A percentile compares a stretch with the other conserved stretches of the same genome.
These are phyloP conservation scores for Phasia obesa DNA, from an alignment of 2,888 invertebrate species.

Conservation along the genomic window DNA sequence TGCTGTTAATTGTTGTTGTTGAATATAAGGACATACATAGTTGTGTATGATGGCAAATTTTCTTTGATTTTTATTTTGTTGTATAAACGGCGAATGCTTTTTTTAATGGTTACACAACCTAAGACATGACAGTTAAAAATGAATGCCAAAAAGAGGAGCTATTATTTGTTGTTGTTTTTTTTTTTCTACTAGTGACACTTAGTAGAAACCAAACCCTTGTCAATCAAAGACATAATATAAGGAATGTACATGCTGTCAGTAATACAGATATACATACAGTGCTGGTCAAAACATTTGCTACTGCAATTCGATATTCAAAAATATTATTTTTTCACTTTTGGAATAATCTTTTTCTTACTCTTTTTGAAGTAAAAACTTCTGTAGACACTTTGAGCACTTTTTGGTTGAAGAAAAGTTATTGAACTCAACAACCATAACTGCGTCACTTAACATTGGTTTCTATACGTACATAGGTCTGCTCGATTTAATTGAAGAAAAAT, in stretches of 20 bases:
- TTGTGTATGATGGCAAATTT: not conserved
- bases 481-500: no score
- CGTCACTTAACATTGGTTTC: no score
- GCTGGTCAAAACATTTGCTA: not conserved
- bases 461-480: no score
- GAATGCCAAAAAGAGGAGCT: not conserved
- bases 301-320: no score
- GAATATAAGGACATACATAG: no score
- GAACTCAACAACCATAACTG: no score
- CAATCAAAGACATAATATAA: slow-evolving; percentile 9
- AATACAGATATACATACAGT: not conserved
- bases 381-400: no score
- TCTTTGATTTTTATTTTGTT: not conserved
- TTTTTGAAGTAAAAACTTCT: no score
- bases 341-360: no score
- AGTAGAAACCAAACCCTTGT: slow-evolving; percentile 10
- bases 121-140: slow-evolving; percentile 3
- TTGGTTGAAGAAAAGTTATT: no score
- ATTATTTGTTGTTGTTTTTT: not conserved
- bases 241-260: no score
- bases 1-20: not conserved
- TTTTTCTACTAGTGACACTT: not conserved
- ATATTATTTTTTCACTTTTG: no score
- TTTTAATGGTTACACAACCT: not conserved
- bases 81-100: not conserved